Evolutionary conservation across 2,797 vertebrate genomes (phyloP), one percentile per base, ranked within the genome.

Genomic region (Tokudaia muenninki): DNA sequence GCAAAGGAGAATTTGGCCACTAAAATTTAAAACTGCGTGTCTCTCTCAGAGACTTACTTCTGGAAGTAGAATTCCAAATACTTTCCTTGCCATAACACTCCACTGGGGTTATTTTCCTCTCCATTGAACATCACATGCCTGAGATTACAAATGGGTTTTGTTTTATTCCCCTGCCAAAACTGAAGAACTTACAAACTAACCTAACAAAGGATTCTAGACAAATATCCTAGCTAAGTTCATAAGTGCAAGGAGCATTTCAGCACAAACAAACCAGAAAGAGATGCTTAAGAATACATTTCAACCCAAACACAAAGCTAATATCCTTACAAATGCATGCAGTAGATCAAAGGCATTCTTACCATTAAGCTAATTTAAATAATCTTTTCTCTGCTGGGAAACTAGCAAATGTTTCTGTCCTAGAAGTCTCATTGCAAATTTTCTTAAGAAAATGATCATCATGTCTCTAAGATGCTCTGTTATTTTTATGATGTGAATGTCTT

Each of bases 281-380:
- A 72, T 91, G 74, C 78, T 87, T 81, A 78, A 95, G 95, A 67
- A n/a, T 77, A 89, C 26, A 59, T 8, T 96, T 95, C 80, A 93
- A 65, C 55, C 59, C 77, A 55, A 94, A 89, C 91, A 9, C 95
- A 94, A 80, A 94, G 55, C 75, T 95, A 95, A 97, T 98, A 83
- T 70, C 92, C 79, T 87, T 93, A 84, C 97, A 98, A 96, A 84
- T 82, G 81, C 77, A 70, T 82, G 84, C 19, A 92, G 70, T 65
- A 97, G 87, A 97, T 95, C 94, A 94, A 97, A 74, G 72, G 10
- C 37, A 93, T 79, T 95, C 74, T 96, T 96, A 84, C 26, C 63
- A 94, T 86, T 97, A 94, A 97, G 74, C 44, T 67, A 91, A 90
- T 82, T 87, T 97, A 98, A 97, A 93, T 92, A 72, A 92, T 29